phyloP scores from a whole-genome alignment of 1,140 invertebrate genomes.

The Pseudomyrmex sp. region DNA sequence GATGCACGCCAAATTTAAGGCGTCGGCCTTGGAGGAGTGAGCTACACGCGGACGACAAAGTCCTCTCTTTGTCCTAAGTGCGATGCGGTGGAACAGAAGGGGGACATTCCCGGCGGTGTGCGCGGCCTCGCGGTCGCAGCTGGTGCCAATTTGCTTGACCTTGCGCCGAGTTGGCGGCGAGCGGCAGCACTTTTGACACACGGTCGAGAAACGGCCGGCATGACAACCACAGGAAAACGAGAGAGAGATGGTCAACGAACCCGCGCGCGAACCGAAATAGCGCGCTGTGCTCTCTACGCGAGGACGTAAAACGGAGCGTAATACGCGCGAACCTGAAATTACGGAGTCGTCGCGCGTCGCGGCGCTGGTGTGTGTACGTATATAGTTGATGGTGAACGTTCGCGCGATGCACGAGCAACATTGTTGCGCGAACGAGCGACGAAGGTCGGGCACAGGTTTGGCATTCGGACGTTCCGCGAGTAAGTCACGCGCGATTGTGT shows the following conservation, averaged over 20 bases:
- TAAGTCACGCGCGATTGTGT: constrained; percentile 2
- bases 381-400: constrained; percentile 7
- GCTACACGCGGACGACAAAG: constrained; percentile 35
- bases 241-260: constrained; percentile 49
- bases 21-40: constrained; percentile 50
- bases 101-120: constrained; percentile 54
- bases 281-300: not conserved
- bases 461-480: not conserved
- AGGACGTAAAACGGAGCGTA: constrained; percentile 42
- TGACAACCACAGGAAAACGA: constrained; percentile 24
- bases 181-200: constrained; percentile 59
- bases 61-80: constrained; percentile 62
- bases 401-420: constrained; percentile 24
- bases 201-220: constrained; percentile 5
- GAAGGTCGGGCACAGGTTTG: constrained; percentile 17
- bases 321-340: constrained; percentile 53
- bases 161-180: constrained; percentile 66
- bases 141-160: constrained; percentile 72
- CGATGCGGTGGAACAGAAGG: constrained; percentile 53
- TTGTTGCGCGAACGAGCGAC: constrained; percentile 13
- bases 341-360: constrained; percentile 31
- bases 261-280: constrained; percentile 48
- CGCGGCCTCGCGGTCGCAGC: constrained; percentile 67
- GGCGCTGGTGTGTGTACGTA: not conserved
- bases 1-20: constrained; percentile 51